Evolutionary conservation across 2,888 invertebrate species (phyloP).

Genomic region (Timema podura): DNA sequence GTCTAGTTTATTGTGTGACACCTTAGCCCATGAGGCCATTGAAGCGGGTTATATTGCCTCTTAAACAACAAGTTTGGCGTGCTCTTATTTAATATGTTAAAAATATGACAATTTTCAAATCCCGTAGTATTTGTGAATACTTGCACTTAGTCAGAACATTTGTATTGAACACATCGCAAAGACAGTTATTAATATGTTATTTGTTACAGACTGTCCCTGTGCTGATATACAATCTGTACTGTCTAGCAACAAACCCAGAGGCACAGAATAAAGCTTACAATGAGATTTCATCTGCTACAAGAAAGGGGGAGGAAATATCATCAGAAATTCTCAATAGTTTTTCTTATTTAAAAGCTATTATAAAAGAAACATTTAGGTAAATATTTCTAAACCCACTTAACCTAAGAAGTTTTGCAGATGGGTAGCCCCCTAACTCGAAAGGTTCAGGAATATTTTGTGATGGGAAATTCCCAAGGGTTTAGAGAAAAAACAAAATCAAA

Average conservation of each 20-base stretch:
- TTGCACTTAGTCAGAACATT: neutral
- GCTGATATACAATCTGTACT: conserved; percentile 45
- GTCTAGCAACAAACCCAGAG: conserved; percentile 45
- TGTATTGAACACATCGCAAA: too few relatives aligned
- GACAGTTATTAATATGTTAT: conserved; percentile 5
- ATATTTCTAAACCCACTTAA: neutral
- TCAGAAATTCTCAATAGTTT: conserved; percentile 42
- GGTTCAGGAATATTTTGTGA: too few relatives aligned
- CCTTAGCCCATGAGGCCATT: too few relatives aligned
- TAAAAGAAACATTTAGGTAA: conserved; percentile 58
- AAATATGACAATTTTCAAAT: too few relatives aligned
- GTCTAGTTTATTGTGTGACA: too few relatives aligned
- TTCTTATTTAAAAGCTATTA: conserved; percentile 57
- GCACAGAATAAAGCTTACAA: conserved; percentile 45
- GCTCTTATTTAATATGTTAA: neutral
- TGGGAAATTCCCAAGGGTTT: too few relatives aligned
- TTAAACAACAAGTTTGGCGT: neutral
- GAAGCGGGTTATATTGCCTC: neutral
- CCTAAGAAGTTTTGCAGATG: neutral
- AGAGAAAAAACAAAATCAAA: too few relatives aligned
- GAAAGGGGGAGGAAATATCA: conserved; percentile 40
- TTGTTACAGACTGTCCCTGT: conserved; percentile 47
- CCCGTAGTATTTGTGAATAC: neutral
- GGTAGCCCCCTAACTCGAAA: too few relatives aligned
- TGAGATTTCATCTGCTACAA: conserved; percentile 41